phyloP scores from a whole-genome alignment of 2,888 invertebrate genomes.

The Saturnia japonica region DNA sequence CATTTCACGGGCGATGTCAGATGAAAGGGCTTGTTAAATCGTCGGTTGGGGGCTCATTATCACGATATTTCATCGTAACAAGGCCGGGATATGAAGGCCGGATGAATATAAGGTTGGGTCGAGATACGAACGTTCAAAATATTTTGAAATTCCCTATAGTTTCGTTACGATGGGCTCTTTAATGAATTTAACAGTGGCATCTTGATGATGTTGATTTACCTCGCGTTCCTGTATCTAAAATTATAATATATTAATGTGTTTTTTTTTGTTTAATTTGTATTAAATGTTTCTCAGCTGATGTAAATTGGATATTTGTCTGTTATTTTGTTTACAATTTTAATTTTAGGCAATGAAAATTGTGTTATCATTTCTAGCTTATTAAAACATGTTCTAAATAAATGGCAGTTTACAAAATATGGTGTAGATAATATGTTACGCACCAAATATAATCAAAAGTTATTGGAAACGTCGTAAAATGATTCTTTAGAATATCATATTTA shows the following conservation, averaged over 20 bases:
- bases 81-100: conserved; percentile 40
- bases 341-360: no score
- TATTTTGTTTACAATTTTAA: no score
- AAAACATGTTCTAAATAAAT: no score
- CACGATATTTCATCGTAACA: conserved; percentile 63
- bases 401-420: no score
- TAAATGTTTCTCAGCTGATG: not conserved
- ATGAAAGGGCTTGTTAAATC: conserved; percentile 69
- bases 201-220: conserved; percentile 10
- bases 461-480: no score
- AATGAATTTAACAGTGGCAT: conserved; percentile 17
- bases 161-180: conserved; percentile 22
- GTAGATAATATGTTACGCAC: no score
- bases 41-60: conserved; percentile 57
- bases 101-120: conserved; percentile 35
- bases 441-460: no score
- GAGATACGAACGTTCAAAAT: conserved; percentile 21
- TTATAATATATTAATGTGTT: no score
- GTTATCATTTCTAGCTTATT: no score
- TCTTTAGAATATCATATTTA: no score
- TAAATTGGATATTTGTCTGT: no score
- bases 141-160: conserved; percentile 13
- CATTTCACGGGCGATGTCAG: conserved; percentile 52
- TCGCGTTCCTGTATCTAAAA: not conserved
- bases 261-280: no score